These are phyloP conservation scores for Drosophila sproati DNA, from an alignment of 1,140 invertebrate genomes.

Conservation along the genomic window DNA sequence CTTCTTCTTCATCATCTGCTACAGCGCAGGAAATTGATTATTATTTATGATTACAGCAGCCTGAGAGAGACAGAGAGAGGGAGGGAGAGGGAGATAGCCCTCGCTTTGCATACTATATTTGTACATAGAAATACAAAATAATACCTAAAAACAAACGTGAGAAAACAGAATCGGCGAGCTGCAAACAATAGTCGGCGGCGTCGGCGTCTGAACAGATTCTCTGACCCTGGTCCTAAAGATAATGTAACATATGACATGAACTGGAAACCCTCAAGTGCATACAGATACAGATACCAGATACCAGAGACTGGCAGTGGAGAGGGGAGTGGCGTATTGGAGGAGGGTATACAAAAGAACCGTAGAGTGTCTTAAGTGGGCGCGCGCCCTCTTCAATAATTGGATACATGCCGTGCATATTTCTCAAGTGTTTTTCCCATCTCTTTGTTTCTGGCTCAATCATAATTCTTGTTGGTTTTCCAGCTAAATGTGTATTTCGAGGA, in stretches of 20 bases:
- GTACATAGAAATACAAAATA: too few species aligned
- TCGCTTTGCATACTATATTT: constrained; percentile 36
- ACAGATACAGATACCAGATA: constrained; percentile 2
- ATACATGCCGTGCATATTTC: constrained; percentile 58
- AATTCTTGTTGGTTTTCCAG: constrained; percentile 15
- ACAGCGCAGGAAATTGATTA: constrained; percentile 77
- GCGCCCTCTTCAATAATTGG: constrained; percentile 66
- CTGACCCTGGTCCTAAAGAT: constrained; percentile 14
- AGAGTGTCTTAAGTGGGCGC: constrained; percentile 59
- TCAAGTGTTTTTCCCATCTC: constrained; percentile 55
- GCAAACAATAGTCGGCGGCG: constrained; percentile 19
- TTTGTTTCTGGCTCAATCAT: constrained; percentile 6
- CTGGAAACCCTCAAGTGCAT: constrained; percentile 1
- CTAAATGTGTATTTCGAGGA: constrained; percentile 12
- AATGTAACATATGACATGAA: constrained; percentile 25
- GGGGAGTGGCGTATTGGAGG: neutral
- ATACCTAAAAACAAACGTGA: constrained; percentile 36
- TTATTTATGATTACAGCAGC: constrained; percentile 77
- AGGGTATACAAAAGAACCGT: constrained; percentile 2
- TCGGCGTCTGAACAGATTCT: constrained; percentile 9
- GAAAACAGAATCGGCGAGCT: constrained; percentile 50
- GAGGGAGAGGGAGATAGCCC: neutral
- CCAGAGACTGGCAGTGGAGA: neutral
- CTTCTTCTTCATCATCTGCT: neutral
- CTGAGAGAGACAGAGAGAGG: neutral